Conservation (phyloP, 2,888 invertebrate species). For the Volucella zonaria region DNA sequence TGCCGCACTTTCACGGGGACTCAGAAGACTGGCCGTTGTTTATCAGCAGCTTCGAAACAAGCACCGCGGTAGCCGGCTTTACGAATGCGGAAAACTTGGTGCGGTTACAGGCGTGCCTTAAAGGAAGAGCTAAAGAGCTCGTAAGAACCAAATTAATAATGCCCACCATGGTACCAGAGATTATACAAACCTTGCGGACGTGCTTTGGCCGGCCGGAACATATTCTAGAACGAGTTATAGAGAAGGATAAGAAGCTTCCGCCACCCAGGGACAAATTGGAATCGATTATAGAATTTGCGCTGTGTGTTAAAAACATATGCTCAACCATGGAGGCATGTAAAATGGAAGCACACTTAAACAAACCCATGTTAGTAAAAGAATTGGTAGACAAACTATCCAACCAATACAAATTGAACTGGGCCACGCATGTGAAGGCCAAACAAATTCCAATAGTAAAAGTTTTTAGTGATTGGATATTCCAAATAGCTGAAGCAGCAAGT, state of each 20-base stretch:
- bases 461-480: conserved; percentile 50
- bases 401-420: conserved; percentile 44
- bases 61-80: conserved; percentile 61
- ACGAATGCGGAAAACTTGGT: conserved; percentile 66
- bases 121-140: conserved; percentile 49
- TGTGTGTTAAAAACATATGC: conserved; percentile 42
- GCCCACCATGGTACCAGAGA: conserved; percentile 16
- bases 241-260: conserved; percentile 37
- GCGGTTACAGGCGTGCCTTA: conserved; percentile 54
- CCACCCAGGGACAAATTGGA: conserved; percentile 55
- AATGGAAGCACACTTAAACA: conserved; percentile 54
- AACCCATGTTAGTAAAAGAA: conserved; percentile 50
- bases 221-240: conserved; percentile 55
- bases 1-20: conserved; percentile 46
- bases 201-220: conserved; percentile 59
- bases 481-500: conserved; percentile 56
- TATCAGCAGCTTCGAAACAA: conserved; percentile 16
- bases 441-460: conserved; percentile 26
- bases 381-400: conserved; percentile 46
- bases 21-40: conserved; percentile 65
- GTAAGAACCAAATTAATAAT: conserved; percentile 8
- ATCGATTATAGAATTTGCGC: conserved; percentile 48
- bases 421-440: conserved; percentile 34
- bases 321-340: conserved; percentile 49
- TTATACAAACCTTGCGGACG: conserved; percentile 59